Percentiles rank a stretch among this genome's conserved stretches.
phyloP scores from a whole-genome alignment of 2,113 vertebrate genomes.

The Microcebus tavaratra region DNA sequence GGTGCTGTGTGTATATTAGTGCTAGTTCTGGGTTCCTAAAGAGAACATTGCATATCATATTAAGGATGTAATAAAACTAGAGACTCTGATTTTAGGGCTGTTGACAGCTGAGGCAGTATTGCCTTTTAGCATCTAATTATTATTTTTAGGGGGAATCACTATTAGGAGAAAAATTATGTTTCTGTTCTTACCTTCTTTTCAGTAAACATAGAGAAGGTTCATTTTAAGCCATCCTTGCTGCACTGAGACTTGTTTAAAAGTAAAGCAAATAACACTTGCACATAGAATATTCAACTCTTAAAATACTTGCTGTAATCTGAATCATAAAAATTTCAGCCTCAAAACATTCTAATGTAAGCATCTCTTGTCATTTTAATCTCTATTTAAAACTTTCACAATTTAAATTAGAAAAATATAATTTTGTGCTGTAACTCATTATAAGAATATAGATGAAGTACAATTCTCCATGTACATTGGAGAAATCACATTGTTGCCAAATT shows the following conservation, averaged over 20 bases:
- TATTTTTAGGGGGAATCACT: conserved; percentile 81
- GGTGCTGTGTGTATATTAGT: conserved; percentile 41
- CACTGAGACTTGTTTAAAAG: conserved; percentile 67
- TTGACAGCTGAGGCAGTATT: conserved; percentile 78
- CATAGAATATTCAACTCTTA: conserved; percentile 71
- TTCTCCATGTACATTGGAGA: not conserved
- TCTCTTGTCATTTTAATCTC: not conserved
- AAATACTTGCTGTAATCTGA: conserved; percentile 67
- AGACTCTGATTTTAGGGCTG: conserved; percentile 76
- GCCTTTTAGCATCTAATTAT: conserved; percentile 80
- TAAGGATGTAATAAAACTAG: conserved; percentile 76
- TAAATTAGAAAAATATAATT: conserved; percentile 41
- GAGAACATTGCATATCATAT: conserved; percentile 72
- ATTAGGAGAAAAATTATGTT: conserved; percentile 73
- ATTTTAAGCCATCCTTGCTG: conserved; percentile 35
- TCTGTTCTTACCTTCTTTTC: conserved; percentile 72
- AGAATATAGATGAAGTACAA: not conserved
- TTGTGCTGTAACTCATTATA: conserved; percentile 35
- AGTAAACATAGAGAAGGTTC: conserved; percentile 67
- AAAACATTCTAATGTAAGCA: conserved; percentile 59
- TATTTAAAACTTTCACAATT: not conserved
- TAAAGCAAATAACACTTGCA: conserved; percentile 72
- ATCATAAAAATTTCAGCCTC: conserved; percentile 36
- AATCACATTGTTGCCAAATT: conserved; percentile 10
- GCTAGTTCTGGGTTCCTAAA: conserved; percentile 58